A percentile compares a stretch with the other conserved stretches of the same genome.
Conservation (phyloP, 2,113 vertebrate genomes). For the Laterallus jamaicensis region DNA sequence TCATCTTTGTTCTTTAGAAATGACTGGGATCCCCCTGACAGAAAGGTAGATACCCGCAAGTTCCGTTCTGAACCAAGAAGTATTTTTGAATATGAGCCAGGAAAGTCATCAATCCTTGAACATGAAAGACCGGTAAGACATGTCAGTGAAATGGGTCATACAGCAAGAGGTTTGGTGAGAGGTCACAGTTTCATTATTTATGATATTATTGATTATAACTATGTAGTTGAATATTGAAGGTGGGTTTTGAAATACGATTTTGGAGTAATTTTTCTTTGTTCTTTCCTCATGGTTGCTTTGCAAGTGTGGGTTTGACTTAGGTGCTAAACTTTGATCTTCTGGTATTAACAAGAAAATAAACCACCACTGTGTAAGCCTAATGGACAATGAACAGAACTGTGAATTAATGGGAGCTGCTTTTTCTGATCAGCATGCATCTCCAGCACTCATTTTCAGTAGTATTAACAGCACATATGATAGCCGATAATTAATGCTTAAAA, state of each 20-base stretch:
- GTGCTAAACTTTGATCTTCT: neutral
- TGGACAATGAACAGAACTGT: neutral
- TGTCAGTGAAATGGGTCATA: neutral
- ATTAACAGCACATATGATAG: neutral
- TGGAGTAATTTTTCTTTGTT: neutral
- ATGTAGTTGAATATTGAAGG: neutral
- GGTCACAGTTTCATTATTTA: neutral
- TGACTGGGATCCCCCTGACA: constrained; percentile 95
- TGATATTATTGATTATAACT: neutral
- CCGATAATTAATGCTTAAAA: neutral
- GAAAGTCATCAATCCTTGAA: constrained; percentile 96
- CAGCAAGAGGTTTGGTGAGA: neutral
- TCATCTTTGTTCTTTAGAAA: constrained; percentile 78
- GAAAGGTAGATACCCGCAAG: constrained; percentile 95
- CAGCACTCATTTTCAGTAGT: neutral
- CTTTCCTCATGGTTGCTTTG: neutral
- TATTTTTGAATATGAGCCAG: constrained; percentile 98
- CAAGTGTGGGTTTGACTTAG: neutral
- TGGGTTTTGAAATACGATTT: neutral
- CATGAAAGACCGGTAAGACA: constrained; percentile 93
- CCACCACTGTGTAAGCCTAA: neutral
- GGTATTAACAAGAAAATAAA: neutral
- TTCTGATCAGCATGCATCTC: neutral
- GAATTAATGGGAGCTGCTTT: neutral
- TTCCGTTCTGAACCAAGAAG: constrained; percentile 97